Base-by-base conservation (phyloP, 1,140 invertebrate species). In the Centruroides sculpturatus region DNA sequence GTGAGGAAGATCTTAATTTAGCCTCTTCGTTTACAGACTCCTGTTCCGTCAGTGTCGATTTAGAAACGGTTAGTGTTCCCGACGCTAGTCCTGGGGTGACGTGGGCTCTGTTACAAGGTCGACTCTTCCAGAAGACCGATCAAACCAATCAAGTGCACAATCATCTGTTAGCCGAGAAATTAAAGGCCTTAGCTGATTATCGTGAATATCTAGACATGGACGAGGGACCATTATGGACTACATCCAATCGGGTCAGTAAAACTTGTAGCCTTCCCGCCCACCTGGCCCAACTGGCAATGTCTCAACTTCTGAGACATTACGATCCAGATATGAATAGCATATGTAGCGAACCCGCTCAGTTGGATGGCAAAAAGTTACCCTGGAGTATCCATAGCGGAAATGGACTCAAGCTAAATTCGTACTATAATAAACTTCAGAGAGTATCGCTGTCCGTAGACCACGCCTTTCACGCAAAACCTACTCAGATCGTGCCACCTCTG, bases 1-100 rank as follows among this genome's bases (percentile, higher is more conserved):
- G 89, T 70, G 86, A 92, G 73, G 88, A 91, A 75, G 92, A 91
- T 74, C 76, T 92, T 60, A 91, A 88, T 11, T 83, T 90, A 35
- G 86, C 90, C 9, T 91, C 88, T 23, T 87, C 86, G 12, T 89
- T 89, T 67, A 86, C 84, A 10, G 66, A 63, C 47, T 56, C 58
- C 23, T 9, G 57, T 36, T 53, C 59, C 3, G 47, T 61, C 7
- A 56, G 56, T 58, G 53, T 52, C 7, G 60, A 61, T 11, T 57
- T 64, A 10, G 61, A 63, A 55, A 60, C 47, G 12, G 51, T 57
- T 41, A 63, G 61, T 61, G 55, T 65, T 50, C n/a, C 52, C 35
- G 64, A 62, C n/a, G 61, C 49, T 46, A 53, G 61, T 55, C 52
- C 51, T 48, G 59, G 58, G 47, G 47, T 58, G 1, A 62, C 55